Evolutionary conservation across 2,888 invertebrate genomes (phyloP).

Genomic region (Calameuta filiformis): DNA sequence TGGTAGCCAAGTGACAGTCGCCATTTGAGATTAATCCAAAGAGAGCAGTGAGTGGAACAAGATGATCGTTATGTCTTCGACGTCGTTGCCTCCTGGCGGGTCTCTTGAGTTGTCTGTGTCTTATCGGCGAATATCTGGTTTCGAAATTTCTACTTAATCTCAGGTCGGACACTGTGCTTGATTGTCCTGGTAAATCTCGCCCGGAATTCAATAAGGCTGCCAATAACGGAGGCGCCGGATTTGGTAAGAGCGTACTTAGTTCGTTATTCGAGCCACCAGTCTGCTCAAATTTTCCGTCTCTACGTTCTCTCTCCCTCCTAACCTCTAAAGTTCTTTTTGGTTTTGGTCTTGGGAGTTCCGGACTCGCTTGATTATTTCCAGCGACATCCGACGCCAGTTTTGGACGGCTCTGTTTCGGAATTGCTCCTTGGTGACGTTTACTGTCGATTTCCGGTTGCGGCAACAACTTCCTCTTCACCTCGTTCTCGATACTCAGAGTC

Average conservation of each 20-base stretch:
- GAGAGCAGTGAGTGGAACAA: conserved; percentile 60
- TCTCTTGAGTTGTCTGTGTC: conserved; percentile 71
- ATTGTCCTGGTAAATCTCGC: conserved; percentile 68
- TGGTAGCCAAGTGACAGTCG: conserved; percentile 78
- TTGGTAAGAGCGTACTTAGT: conserved; percentile 74
- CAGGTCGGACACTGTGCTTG: conserved; percentile 34
- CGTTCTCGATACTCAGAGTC: conserved; percentile 63
- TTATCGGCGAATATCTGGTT: conserved; percentile 67
- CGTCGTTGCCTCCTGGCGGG: conserved; percentile 66
- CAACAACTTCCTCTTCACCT: conserved; percentile 68
- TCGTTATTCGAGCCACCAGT: conserved; percentile 75
- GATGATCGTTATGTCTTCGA: conserved; percentile 60
- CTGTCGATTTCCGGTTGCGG: conserved; percentile 66
- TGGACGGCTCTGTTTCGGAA: conserved; percentile 76
- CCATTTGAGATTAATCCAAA: conserved; percentile 65
- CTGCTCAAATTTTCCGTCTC: conserved; percentile 67
- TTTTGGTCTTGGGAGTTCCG: conserved; percentile 59
- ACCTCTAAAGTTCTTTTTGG: conserved; percentile 65
- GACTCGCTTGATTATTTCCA: conserved; percentile 57
- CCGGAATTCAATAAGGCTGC: conserved; percentile 75
- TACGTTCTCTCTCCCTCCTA: conserved; percentile 53
- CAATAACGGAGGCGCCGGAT: conserved; percentile 71
- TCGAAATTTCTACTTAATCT: conserved; percentile 29
- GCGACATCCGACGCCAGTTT: conserved; percentile 56
- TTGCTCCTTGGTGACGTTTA: conserved; percentile 77